phyloP scores from a whole-genome alignment of 2,113 vertebrate genomes.

The Pseudopipra pipra region DNA sequence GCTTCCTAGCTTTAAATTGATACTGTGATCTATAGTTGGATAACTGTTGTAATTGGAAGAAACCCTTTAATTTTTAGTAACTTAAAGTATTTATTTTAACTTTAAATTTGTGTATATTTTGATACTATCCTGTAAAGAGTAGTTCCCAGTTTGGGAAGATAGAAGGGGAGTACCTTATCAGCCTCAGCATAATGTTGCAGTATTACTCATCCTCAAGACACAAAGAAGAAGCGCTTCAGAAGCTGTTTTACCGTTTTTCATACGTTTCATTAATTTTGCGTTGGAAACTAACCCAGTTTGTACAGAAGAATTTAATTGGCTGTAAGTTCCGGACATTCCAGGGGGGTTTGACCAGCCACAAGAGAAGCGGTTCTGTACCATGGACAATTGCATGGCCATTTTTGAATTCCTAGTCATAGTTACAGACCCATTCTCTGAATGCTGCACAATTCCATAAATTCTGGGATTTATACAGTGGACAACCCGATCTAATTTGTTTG shows the following conservation, averaged over 20 bases:
- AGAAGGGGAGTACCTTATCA: slow-evolving; percentile 76
- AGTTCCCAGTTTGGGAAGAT: slow-evolving; percentile 78
- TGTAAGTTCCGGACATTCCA: slow-evolving; percentile 75
- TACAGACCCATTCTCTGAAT: slow-evolving; percentile 63
- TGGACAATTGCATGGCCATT: slow-evolving; percentile 72
- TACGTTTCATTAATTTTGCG: slow-evolving; percentile 72
- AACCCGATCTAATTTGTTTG: slow-evolving; percentile 80
- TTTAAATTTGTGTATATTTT: slow-evolving; percentile 64
- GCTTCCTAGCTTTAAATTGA: slow-evolving; percentile 68
- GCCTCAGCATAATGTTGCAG: slow-evolving; percentile 76
- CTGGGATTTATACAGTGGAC: slow-evolving; percentile 67
- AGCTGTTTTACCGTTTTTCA: slow-evolving; percentile 70
- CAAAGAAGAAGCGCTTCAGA: slow-evolving; percentile 75
- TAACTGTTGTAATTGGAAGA: slow-evolving; percentile 60
- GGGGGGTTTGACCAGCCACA: slow-evolving; percentile 74
- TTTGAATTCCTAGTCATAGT: slow-evolving; percentile 64
- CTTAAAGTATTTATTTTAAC: slow-evolving; percentile 31
- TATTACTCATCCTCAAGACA: slow-evolving; percentile 79
- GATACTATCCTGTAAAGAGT: slow-evolving; percentile 81
- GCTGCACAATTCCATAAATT: slow-evolving; percentile 61
- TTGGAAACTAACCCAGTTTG: slow-evolving; percentile 76
- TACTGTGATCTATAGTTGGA: slow-evolving; percentile 30
- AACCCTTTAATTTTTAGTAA: slow-evolving; percentile 9
- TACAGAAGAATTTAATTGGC: slow-evolving; percentile 77
- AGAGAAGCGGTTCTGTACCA: slow-evolving; percentile 71